Conservation (phyloP, 1,140 invertebrate genomes). For the Microplitis mediator region DNA sequence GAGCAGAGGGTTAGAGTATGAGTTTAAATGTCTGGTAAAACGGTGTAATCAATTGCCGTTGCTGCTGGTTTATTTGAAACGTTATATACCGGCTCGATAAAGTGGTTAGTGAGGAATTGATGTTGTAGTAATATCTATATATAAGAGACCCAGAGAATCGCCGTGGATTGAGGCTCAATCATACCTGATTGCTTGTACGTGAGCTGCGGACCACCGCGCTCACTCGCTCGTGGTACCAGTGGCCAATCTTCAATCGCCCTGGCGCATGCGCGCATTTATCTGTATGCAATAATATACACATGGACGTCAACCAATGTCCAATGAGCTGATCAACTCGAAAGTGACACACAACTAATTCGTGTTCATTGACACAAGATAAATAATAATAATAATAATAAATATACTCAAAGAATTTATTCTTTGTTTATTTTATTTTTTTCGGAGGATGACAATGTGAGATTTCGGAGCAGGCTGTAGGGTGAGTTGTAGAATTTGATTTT, state of each 20-base stretch:
- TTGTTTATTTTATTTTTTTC: not conserved
- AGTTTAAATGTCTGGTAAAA: conserved; percentile 13
- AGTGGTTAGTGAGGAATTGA: conserved; percentile 52
- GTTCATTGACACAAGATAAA: no score
- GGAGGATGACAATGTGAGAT: conserved; percentile 3
- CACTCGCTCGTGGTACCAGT: not conserved
- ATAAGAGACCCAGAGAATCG: conserved; percentile 27
- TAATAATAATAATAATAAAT: no score
- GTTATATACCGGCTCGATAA: conserved; percentile 49
- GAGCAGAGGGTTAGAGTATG: conserved; percentile 12
- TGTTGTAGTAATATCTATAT: no score
- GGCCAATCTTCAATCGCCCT: conserved; percentile 14
- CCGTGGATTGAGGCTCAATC: conserved; percentile 56
- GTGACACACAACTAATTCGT: not conserved
- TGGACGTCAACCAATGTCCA: not conserved
- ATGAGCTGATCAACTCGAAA: not conserved
- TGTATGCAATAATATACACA: not conserved
- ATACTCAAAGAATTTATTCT: not conserved
- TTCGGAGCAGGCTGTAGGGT: not conserved
- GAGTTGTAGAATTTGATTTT: conserved; percentile 2
- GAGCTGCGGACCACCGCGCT: conserved; percentile 34
- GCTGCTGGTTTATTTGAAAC: conserved; percentile 51
- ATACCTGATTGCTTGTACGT: conserved; percentile 59
- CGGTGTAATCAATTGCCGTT: conserved; percentile 51
- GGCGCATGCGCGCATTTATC: not conserved